Evolutionary conservation across 2,888 invertebrate species (phyloP).

Genomic region (Idaea aversata): DNA sequence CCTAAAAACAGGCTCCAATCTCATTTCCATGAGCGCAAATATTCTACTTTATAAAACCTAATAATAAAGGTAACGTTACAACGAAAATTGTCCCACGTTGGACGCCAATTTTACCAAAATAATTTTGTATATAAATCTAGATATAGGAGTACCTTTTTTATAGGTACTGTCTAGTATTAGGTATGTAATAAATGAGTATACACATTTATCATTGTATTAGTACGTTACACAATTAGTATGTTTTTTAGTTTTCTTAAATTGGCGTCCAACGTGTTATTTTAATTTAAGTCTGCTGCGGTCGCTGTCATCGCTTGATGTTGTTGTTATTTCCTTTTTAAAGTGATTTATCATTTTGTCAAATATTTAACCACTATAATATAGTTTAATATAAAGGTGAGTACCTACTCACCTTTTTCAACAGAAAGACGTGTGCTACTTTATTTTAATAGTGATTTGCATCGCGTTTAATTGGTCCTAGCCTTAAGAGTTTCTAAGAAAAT

Average conservation of each 20-base stretch:
- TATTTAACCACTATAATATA: no score
- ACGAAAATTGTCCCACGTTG: not conserved
- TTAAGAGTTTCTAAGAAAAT: no score
- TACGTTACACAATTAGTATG: no score
- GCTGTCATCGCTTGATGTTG: not conserved
- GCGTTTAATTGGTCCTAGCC: no score
- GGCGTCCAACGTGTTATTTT: not conserved
- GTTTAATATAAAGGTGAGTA: no score
- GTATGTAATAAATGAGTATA: no score
- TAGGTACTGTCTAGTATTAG: not conserved
- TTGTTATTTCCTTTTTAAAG: not conserved
- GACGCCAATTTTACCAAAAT: not conserved
- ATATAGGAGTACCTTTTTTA: not conserved
- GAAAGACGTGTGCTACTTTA: no score
- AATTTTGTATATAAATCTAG: not conserved
- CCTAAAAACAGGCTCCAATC: not conserved
- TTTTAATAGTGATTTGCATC: no score
- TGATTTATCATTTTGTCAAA: not conserved
- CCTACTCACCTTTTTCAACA: no score
- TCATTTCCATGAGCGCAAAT: not conserved
- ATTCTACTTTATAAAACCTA: conserved; percentile 1
- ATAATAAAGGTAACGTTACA: conserved; percentile 1
- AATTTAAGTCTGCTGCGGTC: not conserved
- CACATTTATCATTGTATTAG: no score
- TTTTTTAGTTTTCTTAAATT: not conserved